Conservation (phyloP, 2,797 vertebrate species). For the Crossoptilon crossoptilon region DNA sequence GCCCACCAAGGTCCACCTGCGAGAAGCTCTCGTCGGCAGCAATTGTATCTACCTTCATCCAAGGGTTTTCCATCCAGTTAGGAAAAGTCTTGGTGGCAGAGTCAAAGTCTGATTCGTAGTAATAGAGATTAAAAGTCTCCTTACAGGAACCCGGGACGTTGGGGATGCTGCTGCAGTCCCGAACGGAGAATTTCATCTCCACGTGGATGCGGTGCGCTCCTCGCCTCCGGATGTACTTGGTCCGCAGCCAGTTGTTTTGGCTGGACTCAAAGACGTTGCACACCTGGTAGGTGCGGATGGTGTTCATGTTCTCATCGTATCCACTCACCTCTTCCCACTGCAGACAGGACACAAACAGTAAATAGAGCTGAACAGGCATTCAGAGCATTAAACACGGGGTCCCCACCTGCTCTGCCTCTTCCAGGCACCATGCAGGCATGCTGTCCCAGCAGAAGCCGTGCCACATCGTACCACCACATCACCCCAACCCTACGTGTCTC, state of each 20-base stretch:
- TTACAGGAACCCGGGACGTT: slow-evolving; percentile 97
- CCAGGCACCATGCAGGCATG: accelerated
- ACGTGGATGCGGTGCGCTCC: slow-evolving; percentile 96
- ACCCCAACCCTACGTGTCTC: accelerated
- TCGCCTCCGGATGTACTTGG: slow-evolving; percentile 89
- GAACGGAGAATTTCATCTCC: slow-evolving; percentile 97
- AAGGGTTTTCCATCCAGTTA: slow-evolving; percentile 97
- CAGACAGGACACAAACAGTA: slow-evolving; percentile 42
- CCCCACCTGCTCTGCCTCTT: background rate
- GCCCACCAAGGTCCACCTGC: slow-evolving; percentile 93
- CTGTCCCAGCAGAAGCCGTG: background rate
- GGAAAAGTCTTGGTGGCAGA: slow-evolving; percentile 88
- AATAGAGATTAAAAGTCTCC: slow-evolving; percentile 97
- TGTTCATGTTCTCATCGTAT: slow-evolving; percentile 98
- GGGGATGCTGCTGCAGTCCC: slow-evolving; percentile 96
- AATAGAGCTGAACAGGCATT: background rate
- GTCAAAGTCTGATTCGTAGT: slow-evolving; percentile 91
- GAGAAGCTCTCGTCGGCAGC: slow-evolving; percentile 97
- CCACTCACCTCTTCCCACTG: slow-evolving; percentile 99
- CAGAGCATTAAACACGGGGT: background rate
- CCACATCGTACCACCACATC: accelerated
- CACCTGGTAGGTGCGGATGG: slow-evolving; percentile 96
- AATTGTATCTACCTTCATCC: slow-evolving; percentile 97
- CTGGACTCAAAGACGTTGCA: slow-evolving; percentile 94
- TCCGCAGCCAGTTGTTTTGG: slow-evolving; percentile 98